A percentile compares a stretch with the other conserved stretches of the same genome.
These are phyloP conservation scores for Lepilemur septentrionalis DNA, from an alignment of 2,797 vertebrate species.

Conservation along the genomic window DNA sequence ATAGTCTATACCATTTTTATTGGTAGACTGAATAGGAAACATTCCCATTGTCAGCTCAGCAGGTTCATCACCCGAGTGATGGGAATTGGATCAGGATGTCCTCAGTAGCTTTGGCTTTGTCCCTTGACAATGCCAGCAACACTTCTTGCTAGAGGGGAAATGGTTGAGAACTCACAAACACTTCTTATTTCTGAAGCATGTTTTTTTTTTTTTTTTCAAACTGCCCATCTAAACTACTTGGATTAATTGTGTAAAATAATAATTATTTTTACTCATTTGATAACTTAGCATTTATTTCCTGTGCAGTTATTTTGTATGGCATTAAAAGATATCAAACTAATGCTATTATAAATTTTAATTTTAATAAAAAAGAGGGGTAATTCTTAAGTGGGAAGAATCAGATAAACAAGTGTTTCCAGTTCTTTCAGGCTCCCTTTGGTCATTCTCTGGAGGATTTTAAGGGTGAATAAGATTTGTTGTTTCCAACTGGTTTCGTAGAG, in stretches of 20 bases:
- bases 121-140: neutral
- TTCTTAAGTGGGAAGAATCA: neutral
- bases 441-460: neutral
- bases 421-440: neutral
- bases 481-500: neutral
- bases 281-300: conserved; percentile 37
- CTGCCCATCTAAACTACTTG: neutral
- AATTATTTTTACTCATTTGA: conserved; percentile 12
- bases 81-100: neutral
- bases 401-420: neutral
- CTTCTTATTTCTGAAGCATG: neutral
- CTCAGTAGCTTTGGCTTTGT: neutral
- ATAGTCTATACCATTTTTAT: neutral
- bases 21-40: neutral
- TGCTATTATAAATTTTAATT: neutral
- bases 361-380: neutral
- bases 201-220: conserved; percentile 2
- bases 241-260: conserved; percentile 15
- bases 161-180: neutral
- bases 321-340: neutral
- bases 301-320: neutral
- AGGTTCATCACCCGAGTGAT: neutral
- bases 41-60: neutral
- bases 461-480: neutral
- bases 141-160: neutral